These are phyloP conservation scores for Melopsittacus undulatus DNA, from an alignment of 2,797 vertebrate genomes.

Conservation along the genomic window DNA sequence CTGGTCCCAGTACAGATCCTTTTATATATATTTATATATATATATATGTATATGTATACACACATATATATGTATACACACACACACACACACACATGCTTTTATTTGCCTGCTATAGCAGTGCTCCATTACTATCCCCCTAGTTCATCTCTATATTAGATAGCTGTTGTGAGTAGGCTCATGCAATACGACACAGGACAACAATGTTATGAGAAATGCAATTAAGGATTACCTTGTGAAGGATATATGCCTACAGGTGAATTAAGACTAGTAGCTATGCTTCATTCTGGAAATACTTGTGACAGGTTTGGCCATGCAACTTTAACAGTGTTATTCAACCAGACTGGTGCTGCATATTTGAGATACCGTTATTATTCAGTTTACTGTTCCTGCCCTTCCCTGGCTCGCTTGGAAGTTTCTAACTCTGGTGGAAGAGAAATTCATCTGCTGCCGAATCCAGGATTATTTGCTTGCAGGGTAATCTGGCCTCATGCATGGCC, in stretches of 20 bases:
- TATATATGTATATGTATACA: no score
- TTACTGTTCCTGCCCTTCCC: background rate
- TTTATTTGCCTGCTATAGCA: background rate
- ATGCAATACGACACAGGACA: fast-evolving
- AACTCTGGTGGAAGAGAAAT: background rate
- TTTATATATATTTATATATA: no score
- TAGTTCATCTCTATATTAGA: background rate
- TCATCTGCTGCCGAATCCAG: background rate
- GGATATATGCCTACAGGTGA: background rate
- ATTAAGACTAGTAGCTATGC: background rate
- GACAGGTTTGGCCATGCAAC: background rate
- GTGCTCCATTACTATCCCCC: fast-evolving
- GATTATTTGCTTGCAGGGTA: constrained; percentile 43
- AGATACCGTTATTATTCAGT: background rate
- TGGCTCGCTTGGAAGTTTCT: background rate
- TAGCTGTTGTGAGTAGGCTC: background rate
- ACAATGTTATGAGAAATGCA: fast-evolving
- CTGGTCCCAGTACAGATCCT: fast-evolving
- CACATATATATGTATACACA: no score
- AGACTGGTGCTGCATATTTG: background rate
- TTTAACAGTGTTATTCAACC: background rate
- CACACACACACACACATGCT: no score
- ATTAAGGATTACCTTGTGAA: background rate
- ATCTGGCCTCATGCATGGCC: constrained; percentile 34
- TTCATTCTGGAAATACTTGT: background rate